Evolutionary conservation across 2,797 vertebrate species (phyloP).

Genomic region (Sebastes jordani): DNA sequence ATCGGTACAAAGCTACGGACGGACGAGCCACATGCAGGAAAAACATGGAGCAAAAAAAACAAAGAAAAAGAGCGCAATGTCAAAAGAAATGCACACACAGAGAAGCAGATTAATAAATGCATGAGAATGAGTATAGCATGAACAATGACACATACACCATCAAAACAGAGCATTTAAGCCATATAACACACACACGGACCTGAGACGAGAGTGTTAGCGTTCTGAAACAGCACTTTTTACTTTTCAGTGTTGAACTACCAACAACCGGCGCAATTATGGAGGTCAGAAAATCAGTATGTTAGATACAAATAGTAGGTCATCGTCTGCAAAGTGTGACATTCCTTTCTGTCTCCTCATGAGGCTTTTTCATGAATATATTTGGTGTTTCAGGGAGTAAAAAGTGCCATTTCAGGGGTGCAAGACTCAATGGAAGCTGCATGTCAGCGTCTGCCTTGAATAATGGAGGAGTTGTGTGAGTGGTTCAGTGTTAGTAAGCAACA

Average conservation of each 20-base stretch:
- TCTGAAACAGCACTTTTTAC: conserved; percentile 1
- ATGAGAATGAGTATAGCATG: conserved; percentile 49
- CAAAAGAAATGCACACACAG: conserved; percentile 79
- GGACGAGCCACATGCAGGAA: conserved; percentile 81
- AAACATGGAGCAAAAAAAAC: conserved; percentile 73
- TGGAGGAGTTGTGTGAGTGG: not conserved
- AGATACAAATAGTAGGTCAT: not conserved
- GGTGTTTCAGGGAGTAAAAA: not conserved
- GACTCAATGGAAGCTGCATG: not conserved
- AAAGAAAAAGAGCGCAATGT: conserved; percentile 75
- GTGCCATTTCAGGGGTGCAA: conserved; percentile 1
- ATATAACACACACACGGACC: not conserved
- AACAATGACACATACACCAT: conserved; percentile 11
- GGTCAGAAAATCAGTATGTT: not conserved
- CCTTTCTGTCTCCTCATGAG: not conserved
- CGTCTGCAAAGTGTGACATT: not conserved
- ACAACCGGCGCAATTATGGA: not conserved
- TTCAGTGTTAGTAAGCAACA: conserved; percentile 18
- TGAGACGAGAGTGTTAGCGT: not conserved
- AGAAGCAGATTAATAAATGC: conserved; percentile 53
- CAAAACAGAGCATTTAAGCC: conserved; percentile 18
- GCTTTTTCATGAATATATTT: not conserved
- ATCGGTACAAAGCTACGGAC: conserved; percentile 93
- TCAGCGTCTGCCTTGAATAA: not conserved
- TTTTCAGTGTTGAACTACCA: not conserved